Evolutionary conservation across 2,797 vertebrate species (phyloP), one percentile per base, ranked within the genome.

Genomic region (Spizella passerina): DNA sequence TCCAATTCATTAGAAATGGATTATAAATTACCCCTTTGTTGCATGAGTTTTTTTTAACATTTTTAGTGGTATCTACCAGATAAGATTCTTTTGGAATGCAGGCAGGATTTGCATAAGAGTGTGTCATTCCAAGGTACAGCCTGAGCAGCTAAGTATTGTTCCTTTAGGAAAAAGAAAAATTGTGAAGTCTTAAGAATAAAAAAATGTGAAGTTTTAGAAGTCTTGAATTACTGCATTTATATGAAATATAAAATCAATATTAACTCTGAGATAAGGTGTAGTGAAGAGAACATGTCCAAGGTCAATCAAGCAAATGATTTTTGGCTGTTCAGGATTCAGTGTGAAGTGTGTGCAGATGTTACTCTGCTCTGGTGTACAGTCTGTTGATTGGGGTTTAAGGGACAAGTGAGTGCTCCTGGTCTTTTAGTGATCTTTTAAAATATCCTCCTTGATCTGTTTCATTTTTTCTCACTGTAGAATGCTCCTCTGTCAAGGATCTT

Each of bases 101-200:
- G 72, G 26, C 44, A 83, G 69, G 21, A 86, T 94, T 94, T 94
- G 49, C 86, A 71, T 93, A 63, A 55, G 34, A 80, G 19, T 66
- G 13, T 70, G 46, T 57, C 2, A 1, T 77, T 88, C 61, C 56
- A n/a, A 59, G 24, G 36, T 90, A 80, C 36, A 80, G 44, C 39
- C 24, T 56, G 36, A 77, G 36, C 39, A 82, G 34, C 32, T 83
- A 36, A 60, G 27, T 55, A 80, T 55, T 90, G 36, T 82, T 72
- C 66, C 53, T 72, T 36, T 17, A 47, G 47, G 24, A 65, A 64
- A 46, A 65, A 64, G 36, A 17, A 60, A 46, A 61, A 57, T 16
- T 26, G 26, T 26, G 2, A 66, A 68, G 18, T 27, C 43, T 69
- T 29, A 73, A 24, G 52, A 82, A 50, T 21, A n/a, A 72, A 46